These are phyloP conservation scores for Mandrillus leucophaeus DNA, from an alignment of 2,113 vertebrate species.

Conservation along the genomic window DNA sequence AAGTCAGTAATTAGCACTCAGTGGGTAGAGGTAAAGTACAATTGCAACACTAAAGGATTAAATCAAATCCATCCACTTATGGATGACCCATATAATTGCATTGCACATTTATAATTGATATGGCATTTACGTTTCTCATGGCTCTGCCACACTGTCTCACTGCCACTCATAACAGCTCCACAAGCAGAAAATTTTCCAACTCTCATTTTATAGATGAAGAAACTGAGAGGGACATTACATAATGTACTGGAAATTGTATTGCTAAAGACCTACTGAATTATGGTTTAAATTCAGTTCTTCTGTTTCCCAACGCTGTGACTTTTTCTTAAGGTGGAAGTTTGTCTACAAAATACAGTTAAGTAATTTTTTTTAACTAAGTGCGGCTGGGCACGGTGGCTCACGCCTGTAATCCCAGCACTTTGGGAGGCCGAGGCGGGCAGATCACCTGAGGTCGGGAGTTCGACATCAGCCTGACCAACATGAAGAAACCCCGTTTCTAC, in stretches of 20 bases:
- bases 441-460: too few relatives aligned
- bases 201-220: not conserved
- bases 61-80: not conserved
- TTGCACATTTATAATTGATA: not conserved
- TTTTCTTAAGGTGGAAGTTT: not conserved
- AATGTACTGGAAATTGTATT: not conserved
- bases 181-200: not conserved
- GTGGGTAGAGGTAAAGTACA: not conserved
- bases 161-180: not conserved
- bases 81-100: not conserved
- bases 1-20: not conserved
- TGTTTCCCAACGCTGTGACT: not conserved
- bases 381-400: too few relatives aligned
- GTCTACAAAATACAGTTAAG: not conserved
- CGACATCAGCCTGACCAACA: too few relatives aligned
- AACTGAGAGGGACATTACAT: not conserved
- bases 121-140: not conserved
- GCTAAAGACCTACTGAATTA: not conserved
- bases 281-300: not conserved
- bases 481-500: too few relatives aligned
- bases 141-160: not conserved
- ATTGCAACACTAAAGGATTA: not conserved
- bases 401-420: too few relatives aligned
- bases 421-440: too few relatives aligned
- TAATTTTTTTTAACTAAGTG: not conserved